phyloP scores from a whole-genome alignment of 2,888 invertebrate species.

The Aleiodes leptofemur region DNA sequence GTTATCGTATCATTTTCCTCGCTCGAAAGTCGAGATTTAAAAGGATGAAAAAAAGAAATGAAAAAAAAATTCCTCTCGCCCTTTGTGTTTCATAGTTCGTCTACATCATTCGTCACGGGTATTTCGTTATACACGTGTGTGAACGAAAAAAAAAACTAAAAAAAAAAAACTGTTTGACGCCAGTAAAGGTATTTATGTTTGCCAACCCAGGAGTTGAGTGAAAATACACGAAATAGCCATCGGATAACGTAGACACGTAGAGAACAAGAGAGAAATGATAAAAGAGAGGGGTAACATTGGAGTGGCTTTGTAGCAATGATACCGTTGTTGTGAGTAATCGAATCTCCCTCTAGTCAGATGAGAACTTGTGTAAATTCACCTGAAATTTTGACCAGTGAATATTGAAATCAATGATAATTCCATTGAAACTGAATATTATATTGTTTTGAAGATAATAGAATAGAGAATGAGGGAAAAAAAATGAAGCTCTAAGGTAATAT shows the following conservation, averaged over 20 bases:
- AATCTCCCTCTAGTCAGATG: conserved; percentile 60
- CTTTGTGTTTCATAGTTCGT: no score
- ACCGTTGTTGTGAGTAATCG: conserved; percentile 69
- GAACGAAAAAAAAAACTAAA: neutral
- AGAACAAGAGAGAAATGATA: conserved; percentile 24
- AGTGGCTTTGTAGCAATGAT: conserved; percentile 70
- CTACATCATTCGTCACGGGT: no score
- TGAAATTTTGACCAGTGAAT: conserved; percentile 20
- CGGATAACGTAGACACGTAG: conserved; percentile 24
- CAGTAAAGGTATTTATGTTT: conserved; percentile 58
- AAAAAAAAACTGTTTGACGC: conserved; percentile 55
- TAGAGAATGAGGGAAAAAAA: neutral
- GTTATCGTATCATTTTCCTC: no score
- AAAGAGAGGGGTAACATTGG: conserved; percentile 30
- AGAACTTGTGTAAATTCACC: conserved; percentile 47
- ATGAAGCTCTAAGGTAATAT: no score
- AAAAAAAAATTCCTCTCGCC: neutral
- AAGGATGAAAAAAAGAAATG: neutral
- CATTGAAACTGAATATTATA: neutral
- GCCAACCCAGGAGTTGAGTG: conserved; percentile 56
- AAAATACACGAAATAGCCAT: conserved; percentile 24
- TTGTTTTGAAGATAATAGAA: neutral
- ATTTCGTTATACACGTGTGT: no score
- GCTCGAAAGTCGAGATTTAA: neutral
- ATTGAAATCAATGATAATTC: conserved; percentile 40